Evolutionary conservation across 2,797 vertebrate genomes (phyloP).

Genomic region (Sarcophilus harrisii): DNA sequence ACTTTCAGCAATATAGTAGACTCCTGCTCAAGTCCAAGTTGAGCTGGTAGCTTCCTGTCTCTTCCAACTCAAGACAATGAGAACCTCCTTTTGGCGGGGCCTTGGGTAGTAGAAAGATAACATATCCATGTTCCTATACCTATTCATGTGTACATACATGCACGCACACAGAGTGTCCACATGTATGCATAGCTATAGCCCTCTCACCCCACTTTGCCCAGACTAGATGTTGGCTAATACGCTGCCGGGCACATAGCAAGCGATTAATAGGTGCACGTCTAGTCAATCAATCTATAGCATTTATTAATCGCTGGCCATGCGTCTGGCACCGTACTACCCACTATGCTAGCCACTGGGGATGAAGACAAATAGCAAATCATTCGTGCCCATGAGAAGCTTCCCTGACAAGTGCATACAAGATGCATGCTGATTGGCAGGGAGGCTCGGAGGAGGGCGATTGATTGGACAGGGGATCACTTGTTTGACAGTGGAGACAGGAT

Average conservation of each 20-base stretch:
- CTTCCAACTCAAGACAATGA: neutral
- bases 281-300: neutral
- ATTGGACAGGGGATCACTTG: neutral
- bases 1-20: neutral
- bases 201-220: neutral
- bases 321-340: neutral
- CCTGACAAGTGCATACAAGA: neutral
- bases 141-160: neutral
- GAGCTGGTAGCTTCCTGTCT: neutral
- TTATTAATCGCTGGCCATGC: neutral
- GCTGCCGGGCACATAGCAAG: neutral
- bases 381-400: neutral
- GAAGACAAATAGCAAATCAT: neutral
- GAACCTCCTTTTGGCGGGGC: neutral
- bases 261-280: neutral
- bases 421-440: neutral
- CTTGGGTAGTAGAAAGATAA: neutral
- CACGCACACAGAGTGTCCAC: neutral
- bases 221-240: neutral
- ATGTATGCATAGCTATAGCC: neutral
- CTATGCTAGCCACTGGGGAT: neutral
- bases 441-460: neutral
- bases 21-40: neutral
- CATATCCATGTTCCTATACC: neutral
- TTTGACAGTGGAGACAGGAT: neutral